Conservation (phyloP, 1,140 invertebrate species). For the Hypsibius dujardini region DNA sequence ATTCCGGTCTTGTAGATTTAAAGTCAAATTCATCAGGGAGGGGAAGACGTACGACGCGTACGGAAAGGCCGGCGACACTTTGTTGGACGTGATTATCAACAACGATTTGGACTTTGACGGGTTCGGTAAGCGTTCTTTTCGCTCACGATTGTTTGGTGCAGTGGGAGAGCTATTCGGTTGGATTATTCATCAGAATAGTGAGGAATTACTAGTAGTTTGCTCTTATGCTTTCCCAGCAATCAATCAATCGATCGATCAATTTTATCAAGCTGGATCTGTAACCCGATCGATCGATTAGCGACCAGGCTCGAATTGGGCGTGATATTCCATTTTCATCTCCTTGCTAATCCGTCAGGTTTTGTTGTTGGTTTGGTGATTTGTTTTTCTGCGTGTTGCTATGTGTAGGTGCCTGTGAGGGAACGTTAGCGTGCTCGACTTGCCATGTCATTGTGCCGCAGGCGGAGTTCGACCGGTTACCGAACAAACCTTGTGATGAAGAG, state of each 20-base stretch:
- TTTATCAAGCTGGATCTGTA: no score
- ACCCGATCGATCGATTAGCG: no score
- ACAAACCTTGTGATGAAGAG: constrained; percentile 75
- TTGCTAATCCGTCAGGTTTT: no score
- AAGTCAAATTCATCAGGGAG: not conserved
- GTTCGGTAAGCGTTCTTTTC: constrained; percentile 46
- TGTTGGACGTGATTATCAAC: constrained; percentile 80
- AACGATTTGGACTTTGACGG: constrained; percentile 85
- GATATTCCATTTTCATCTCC: no score
- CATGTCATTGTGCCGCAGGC: constrained; percentile 51
- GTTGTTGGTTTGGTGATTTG: no score
- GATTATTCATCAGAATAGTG: no score
- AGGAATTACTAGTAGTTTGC: not conserved
- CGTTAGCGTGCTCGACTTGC: constrained; percentile 86
- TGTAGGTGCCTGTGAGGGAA: constrained; percentile 78
- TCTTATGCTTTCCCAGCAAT: not conserved
- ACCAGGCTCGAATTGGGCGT: no score
- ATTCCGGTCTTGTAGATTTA: not conserved
- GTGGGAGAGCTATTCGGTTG: not conserved
- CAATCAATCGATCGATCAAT: no score
- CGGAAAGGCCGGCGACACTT: constrained; percentile 47
- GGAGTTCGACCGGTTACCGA: constrained; percentile 61
- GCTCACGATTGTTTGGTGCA: constrained; percentile 14
- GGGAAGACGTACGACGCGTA: constrained; percentile 1
- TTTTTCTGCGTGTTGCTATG: no score